Percentiles rank a stretch among this genome's conserved stretches.
These are phyloP conservation scores for Pedetes capensis DNA, from an alignment of 2,113 vertebrate species.

Conservation along the genomic window DNA sequence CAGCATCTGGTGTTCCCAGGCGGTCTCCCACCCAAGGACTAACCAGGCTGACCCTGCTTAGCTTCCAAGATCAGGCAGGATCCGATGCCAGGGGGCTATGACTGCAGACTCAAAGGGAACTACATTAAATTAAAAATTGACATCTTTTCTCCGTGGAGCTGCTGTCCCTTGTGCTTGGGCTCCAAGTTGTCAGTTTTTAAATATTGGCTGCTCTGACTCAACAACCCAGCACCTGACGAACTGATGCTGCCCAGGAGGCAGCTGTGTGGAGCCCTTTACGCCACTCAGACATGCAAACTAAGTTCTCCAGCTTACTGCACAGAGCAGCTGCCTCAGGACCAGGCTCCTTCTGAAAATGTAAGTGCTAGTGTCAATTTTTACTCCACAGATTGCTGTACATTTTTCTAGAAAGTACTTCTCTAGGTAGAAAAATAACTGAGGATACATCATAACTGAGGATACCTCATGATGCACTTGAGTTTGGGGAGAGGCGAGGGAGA, in stretches of 20 bases:
- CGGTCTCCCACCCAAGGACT: no score
- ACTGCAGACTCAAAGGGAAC: not conserved
- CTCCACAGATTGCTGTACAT: not conserved
- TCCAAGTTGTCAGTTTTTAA: no score
- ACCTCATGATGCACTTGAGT: not conserved
- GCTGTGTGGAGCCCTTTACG: not conserved
- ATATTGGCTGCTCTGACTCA: not conserved
- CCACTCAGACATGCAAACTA: not conserved
- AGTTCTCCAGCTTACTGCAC: not conserved
- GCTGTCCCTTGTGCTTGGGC: not conserved
- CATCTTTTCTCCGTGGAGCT: not conserved
- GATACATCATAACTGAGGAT: not conserved
- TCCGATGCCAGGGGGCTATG: no score
- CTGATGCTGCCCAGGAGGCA: not conserved
- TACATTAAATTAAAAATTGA: slow-evolving; percentile 4
- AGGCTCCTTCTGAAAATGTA: not conserved
- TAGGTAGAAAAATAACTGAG: not conserved
- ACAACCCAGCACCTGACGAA: not conserved
- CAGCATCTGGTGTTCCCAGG: no score
- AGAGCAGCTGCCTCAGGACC: not conserved
- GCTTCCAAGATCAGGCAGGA: no score
- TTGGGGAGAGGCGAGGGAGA: not conserved
- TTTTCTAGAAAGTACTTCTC: not conserved
- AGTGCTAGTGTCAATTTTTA: not conserved
- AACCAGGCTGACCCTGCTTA: no score